Conservation (phyloP, 2,888 invertebrate species). For the Loripinus fragilis region DNA sequence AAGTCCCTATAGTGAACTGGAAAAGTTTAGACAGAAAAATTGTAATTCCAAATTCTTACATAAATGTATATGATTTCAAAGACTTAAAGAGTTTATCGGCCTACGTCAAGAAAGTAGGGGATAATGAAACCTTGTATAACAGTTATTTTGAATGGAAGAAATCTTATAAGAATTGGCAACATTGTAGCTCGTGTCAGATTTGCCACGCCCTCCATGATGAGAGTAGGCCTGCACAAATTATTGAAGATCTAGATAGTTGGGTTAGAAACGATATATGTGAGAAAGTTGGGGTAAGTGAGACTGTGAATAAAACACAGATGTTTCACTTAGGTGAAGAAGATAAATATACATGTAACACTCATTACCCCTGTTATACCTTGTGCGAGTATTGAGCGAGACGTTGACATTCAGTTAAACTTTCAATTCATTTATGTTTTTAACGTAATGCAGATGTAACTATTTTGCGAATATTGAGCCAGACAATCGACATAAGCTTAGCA, state of each 20-base stretch:
- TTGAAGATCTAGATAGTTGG: conserved; percentile 33
- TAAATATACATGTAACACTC: no score
- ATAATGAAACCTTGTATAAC: conserved; percentile 51
- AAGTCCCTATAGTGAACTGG: conserved; percentile 59
- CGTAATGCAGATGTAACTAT: no score
- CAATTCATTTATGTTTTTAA: no score
- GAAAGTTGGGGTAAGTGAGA: conserved; percentile 38
- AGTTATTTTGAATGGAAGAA: conserved; percentile 56
- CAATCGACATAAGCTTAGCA: no score
- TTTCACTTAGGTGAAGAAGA: no score
- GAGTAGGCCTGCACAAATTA: conserved; percentile 8
- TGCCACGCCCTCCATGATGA: conserved; percentile 31
- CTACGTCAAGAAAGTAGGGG: conserved; percentile 33
- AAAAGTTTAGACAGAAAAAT: conserved; percentile 16
- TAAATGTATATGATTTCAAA: conserved; percentile 53
- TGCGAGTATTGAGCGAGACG: no score
- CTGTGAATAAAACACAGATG: no score
- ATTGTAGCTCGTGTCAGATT: conserved; percentile 17
- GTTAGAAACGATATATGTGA: conserved; percentile 32
- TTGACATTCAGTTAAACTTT: no score
- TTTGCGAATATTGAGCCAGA: no score
- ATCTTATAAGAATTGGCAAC: background rate
- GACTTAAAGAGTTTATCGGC: conserved; percentile 24
- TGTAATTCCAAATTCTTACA: conserved; percentile 50
- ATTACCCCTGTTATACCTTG: no score